These are phyloP conservation scores for Taenaris catops DNA, from an alignment of 2,888 invertebrate species.

Conservation along the genomic window DNA sequence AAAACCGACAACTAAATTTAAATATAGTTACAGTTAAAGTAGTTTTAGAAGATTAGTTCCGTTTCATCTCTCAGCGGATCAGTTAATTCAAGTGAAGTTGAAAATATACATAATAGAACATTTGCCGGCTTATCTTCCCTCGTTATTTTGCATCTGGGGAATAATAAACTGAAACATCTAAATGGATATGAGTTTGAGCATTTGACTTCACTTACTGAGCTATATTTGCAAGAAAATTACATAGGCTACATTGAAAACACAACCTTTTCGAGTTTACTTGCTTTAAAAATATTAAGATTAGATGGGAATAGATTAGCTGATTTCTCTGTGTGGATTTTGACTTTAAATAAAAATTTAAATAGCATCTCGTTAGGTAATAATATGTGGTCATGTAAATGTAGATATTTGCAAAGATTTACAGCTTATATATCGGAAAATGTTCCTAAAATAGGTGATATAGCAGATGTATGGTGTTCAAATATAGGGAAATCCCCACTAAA, in stretches of 20 bases:
- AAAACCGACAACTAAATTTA: no score
- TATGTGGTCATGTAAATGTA: slow-evolving; percentile 94
- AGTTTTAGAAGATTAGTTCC: no score
- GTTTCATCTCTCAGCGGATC: no score
- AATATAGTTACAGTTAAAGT: no score
- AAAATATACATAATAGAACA: slow-evolving; percentile 92
- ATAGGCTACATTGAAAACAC: slow-evolving; percentile 88
- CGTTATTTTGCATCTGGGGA: slow-evolving; percentile 89
- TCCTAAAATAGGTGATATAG: slow-evolving; percentile 85
- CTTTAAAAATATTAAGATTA: slow-evolving; percentile 87
- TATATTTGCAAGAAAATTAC: slow-evolving; percentile 92
- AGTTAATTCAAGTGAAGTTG: slow-evolving; percentile 92
- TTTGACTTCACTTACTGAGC: slow-evolving; percentile 87
- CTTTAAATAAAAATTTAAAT: slow-evolving; percentile 82
- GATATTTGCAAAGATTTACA: slow-evolving; percentile 90
- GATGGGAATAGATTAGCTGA: slow-evolving; percentile 91
- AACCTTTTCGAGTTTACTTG: slow-evolving; percentile 87
- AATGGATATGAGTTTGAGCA: slow-evolving; percentile 93
- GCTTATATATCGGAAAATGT: slow-evolving; percentile 89
- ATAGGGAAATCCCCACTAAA: slow-evolving; percentile 84
- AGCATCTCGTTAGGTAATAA: slow-evolving; percentile 90
- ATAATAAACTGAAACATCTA: slow-evolving; percentile 88
- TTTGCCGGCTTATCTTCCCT: slow-evolving; percentile 92
- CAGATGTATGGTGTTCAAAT: slow-evolving; percentile 89
- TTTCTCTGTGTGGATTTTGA: slow-evolving; percentile 88